Conservation (phyloP, 2,888 invertebrate species). For the Rhagonycha fulva region DNA sequence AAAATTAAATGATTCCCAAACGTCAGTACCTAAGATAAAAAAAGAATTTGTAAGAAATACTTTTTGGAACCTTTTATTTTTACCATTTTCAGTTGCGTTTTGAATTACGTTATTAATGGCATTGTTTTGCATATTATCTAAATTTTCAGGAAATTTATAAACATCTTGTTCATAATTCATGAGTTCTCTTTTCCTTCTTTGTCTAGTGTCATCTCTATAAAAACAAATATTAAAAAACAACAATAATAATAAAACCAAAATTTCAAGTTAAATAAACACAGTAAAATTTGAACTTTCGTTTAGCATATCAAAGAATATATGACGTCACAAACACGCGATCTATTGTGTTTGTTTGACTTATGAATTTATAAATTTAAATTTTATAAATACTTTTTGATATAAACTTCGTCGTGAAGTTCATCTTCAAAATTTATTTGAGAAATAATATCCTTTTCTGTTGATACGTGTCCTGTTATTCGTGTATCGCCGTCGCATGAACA, state of each 20-base stretch:
- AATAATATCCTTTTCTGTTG: slow-evolving; percentile 62
- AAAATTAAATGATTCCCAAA: slow-evolving; percentile 43
- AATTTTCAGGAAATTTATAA: slow-evolving; percentile 28
- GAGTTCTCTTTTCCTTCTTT: slow-evolving; percentile 31
- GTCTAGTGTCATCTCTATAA: slow-evolving; percentile 20
- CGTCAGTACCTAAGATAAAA: slow-evolving; percentile 33
- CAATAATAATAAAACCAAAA: background rate
- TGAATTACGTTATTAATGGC: slow-evolving; percentile 24
- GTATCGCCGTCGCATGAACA: slow-evolving; percentile 57
- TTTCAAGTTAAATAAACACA: background rate
- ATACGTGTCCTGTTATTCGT: slow-evolving; percentile 24
- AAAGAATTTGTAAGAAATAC: background rate
- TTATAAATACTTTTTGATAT: slow-evolving; percentile 55
- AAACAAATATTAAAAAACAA: background rate
- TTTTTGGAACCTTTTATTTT: background rate
- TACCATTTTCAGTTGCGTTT: slow-evolving; percentile 42
- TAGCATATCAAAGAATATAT: too few relatives aligned
- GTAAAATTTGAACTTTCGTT: background rate
- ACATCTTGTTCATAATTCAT: slow-evolving; percentile 12
- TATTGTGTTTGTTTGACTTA: too few relatives aligned
- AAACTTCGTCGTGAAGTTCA: slow-evolving; percentile 77
- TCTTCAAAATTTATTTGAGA: slow-evolving; percentile 77
- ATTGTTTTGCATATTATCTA: slow-evolving; percentile 23
- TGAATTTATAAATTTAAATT: too few relatives aligned
- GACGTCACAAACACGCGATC: too few relatives aligned